Base-by-base conservation (phyloP, 23 tunicate species). In the Ciona savignyi region DNA sequence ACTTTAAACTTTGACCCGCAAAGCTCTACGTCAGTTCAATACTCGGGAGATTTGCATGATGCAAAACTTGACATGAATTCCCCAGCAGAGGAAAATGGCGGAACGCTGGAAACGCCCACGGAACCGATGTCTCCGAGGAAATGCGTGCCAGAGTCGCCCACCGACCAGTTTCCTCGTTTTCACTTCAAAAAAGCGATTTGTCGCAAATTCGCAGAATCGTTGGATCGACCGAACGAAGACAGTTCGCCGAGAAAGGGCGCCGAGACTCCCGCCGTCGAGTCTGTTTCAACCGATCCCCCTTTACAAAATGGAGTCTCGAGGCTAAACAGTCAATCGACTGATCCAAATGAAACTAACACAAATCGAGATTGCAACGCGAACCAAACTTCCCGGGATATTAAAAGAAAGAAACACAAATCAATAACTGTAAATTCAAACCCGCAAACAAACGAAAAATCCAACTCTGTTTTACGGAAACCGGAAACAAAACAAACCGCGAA, bases 141-240 rank as follows among this genome's bases (percentile, higher is more conserved):
- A 15, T 42, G 11, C 15, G 56, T 42, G 11, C 56, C 56, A 42
- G 73, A 69, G 24, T 3, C 51, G 11, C 24, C 73, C 33, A 33
- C 42, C 1, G 34, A 69, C 34, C 33, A 3, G 23, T 33, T 32
- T 24, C 34, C 73, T 66, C 51, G 73, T 2, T 33, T 69, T 69
- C 73, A 69, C 24, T 69, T 69, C 51, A 69, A 69, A 33, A 69
- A 69, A 26, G 73, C 51, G 51, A 69, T 69, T 69, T 69, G 73
- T 22, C 73, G 73, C 73, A 69, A 69, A 51, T 69, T 69, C 9
- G 73, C 73, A 1, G 73, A 69, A 34, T 33, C 51, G 34, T 29
- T 32, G 25, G 73, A 69, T 35, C 73, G 56, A 15, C 56, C 56
- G 15, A 6, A 15, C 56, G 56, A 42, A 6, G 56, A 42, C 9